Evolutionary conservation across 1,140 invertebrate species (phyloP).

Genomic region (Euwallacea fornicatus): DNA sequence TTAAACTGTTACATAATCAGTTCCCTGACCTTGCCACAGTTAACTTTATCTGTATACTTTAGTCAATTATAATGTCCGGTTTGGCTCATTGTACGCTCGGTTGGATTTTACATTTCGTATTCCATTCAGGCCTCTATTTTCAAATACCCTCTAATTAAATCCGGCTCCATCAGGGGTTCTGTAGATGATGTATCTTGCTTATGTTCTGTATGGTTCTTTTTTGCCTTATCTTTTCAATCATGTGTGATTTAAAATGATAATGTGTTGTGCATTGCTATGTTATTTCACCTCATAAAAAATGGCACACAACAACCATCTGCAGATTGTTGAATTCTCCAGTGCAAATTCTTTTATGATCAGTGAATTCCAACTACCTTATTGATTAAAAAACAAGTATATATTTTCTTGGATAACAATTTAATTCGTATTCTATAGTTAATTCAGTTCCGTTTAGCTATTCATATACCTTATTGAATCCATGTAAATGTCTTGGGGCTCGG

Average conservation of each 20-base stretch:
- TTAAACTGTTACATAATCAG: slow-evolving; percentile 36
- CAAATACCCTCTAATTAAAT: slow-evolving; percentile 1
- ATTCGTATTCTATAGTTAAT: neutral
- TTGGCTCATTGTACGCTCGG: slow-evolving; percentile 27
- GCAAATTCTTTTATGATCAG: too few relatives aligned
- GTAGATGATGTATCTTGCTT: too few relatives aligned
- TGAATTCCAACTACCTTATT: too few relatives aligned
- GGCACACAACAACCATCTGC: too few relatives aligned
- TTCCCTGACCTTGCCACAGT: slow-evolving; percentile 36
- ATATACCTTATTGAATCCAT: slow-evolving; percentile 18
- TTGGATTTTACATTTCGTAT: slow-evolving; percentile 29
- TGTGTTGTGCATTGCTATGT: too few relatives aligned
- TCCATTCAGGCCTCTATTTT: slow-evolving; percentile 15
- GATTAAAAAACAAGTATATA: too few relatives aligned
- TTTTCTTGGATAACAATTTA: too few relatives aligned
- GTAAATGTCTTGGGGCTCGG: slow-evolving; percentile 17
- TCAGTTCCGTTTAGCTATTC: slow-evolving; percentile 6
- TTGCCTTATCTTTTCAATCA: too few relatives aligned
- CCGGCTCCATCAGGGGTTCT: slow-evolving; percentile 5
- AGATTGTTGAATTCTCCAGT: too few relatives aligned
- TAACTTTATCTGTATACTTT: slow-evolving; percentile 24
- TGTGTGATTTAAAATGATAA: too few relatives aligned
- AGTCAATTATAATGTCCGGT: slow-evolving; percentile 36
- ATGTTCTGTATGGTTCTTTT: too few relatives aligned
- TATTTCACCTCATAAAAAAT: too few relatives aligned